Evolutionary conservation across 2,888 invertebrate species (phyloP).

Genomic region (Drosophila koepferae): DNA sequence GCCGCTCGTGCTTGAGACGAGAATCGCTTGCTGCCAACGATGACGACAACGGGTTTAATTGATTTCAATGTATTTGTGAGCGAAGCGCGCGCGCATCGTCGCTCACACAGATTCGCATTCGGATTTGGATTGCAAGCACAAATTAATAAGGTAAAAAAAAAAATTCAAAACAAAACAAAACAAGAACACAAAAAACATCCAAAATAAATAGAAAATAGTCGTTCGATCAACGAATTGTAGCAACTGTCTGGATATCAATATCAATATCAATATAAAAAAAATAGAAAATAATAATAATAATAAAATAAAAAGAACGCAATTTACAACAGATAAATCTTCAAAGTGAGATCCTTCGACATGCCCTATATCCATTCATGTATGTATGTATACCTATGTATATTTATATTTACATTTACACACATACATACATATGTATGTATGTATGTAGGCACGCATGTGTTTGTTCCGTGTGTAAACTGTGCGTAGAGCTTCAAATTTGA

Average conservation of each 20-base stretch:
- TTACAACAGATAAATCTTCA: slow-evolving; percentile 14
- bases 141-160: slow-evolving; percentile 57
- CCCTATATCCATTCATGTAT: background rate
- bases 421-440: background rate
- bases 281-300: no score
- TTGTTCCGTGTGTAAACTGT: background rate
- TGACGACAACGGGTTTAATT: slow-evolving; percentile 72
- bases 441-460: slow-evolving; percentile 2
- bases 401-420: no score
- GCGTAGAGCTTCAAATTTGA: background rate
- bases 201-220: slow-evolving; percentile 2
- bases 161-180: background rate
- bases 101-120: slow-evolving; percentile 46
- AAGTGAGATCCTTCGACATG: background rate
- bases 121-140: slow-evolving; percentile 68
- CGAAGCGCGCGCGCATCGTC: slow-evolving; percentile 40
- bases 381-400: no score
- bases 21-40: slow-evolving; percentile 24
- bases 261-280: slow-evolving; percentile 8
- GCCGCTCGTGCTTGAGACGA: slow-evolving; percentile 49
- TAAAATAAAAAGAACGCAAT: slow-evolving; percentile 11
- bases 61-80: slow-evolving; percentile 65
- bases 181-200: no score
- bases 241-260: slow-evolving; percentile 41
- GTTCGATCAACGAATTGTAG: slow-evolving; percentile 14